phyloP scores from a whole-genome alignment of 2,888 invertebrate species.

The Endomychus coccineus region DNA sequence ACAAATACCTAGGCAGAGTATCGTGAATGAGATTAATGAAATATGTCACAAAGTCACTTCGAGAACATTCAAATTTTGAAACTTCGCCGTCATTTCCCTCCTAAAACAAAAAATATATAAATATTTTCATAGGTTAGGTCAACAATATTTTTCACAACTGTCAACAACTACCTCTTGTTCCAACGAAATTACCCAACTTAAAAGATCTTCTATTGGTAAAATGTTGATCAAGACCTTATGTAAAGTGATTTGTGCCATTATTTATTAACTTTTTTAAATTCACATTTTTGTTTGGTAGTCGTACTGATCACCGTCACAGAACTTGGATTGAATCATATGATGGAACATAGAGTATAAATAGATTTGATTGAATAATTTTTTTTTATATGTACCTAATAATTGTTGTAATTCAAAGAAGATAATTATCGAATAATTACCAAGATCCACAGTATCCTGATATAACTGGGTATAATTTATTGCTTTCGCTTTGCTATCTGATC shows the following conservation, averaged over 20 bases:
- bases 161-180: conserved; percentile 41
- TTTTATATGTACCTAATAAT: too few relatives aligned
- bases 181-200: conserved; percentile 46
- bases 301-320: too few relatives aligned
- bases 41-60: conserved; percentile 36
- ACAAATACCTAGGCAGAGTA: conserved; percentile 31
- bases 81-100: conserved; percentile 18
- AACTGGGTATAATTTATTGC: too few relatives aligned
- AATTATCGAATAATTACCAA: too few relatives aligned
- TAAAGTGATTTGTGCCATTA: conserved; percentile 48
- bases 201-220: conserved; percentile 39
- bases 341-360: too few relatives aligned
- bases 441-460: too few relatives aligned
- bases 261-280: too few relatives aligned
- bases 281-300: too few relatives aligned
- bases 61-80: conserved; percentile 24
- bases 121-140: conserved; percentile 17
- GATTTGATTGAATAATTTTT: too few relatives aligned
- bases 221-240: conserved; percentile 46
- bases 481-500: too few relatives aligned
- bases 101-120: conserved; percentile 19
- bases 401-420: too few relatives aligned
- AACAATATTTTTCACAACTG: conserved; percentile 15
- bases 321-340: too few relatives aligned
- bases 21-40: conserved; percentile 40